Percentiles rank a stretch among this genome's conserved stretches.
phyloP scores from a whole-genome alignment of 2,888 invertebrate genomes.

The Lapara coniferarum region DNA sequence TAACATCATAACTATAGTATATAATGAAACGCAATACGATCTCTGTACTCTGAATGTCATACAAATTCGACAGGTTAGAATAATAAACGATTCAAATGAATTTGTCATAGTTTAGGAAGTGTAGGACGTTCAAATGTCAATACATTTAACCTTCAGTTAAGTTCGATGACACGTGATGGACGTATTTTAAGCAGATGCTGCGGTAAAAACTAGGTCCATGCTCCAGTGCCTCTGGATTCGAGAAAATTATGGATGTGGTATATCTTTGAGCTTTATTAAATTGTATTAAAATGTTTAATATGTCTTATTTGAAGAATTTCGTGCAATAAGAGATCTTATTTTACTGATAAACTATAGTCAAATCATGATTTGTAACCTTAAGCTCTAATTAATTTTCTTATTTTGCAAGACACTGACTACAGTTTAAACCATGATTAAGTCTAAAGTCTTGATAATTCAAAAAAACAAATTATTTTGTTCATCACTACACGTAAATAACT shows the following conservation, averaged over 20 bases:
- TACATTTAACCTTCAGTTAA: conserved; percentile 62
- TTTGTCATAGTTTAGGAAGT: conserved; percentile 16
- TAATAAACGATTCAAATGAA: conserved; percentile 26
- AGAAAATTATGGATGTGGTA: conserved; percentile 20
- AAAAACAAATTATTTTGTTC: no score
- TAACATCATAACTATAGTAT: neutral
- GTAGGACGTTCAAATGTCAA: conserved; percentile 43
- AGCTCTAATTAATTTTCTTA: no score
- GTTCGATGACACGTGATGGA: conserved; percentile 52
- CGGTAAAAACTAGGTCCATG: conserved; percentile 44
- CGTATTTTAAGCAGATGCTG: conserved; percentile 34
- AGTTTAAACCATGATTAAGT: no score
- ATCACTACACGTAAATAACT: no score
- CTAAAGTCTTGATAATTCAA: no score
- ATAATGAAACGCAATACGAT: neutral
- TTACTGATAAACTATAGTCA: no score
- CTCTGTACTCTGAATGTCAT: neutral
- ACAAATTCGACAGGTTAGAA: conserved; percentile 22
- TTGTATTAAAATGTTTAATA: no score
- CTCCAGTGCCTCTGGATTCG: neutral
- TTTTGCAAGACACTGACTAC: no score
- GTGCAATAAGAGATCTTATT: no score
- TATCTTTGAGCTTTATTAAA: no score
- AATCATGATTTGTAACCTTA: no score
- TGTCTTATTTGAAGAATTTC: no score